Evolutionary conservation across 2,797 vertebrate genomes (phyloP).

Genomic region (Chloroceryle inda): DNA sequence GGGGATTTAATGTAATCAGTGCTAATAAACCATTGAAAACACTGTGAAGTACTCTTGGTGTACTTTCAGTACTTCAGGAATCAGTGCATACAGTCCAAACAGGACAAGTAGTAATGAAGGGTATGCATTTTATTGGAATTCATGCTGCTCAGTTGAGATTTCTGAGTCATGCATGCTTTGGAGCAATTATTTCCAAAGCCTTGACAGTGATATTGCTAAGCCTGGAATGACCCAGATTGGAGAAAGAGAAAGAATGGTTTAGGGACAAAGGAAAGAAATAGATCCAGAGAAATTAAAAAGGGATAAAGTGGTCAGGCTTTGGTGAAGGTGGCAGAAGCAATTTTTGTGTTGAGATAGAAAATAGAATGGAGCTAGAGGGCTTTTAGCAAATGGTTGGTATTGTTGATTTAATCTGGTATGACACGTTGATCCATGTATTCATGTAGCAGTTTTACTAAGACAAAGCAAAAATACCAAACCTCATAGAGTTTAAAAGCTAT

Average conservation of each 20-base stretch:
- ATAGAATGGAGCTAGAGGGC: neutral
- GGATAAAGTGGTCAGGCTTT: neutral
- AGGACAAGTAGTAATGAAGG: neutral
- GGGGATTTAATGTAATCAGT: neutral
- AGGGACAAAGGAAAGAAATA: neutral
- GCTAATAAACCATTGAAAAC: neutral
- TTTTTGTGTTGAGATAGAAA: neutral
- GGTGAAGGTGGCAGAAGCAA: neutral
- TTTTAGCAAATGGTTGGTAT: neutral
- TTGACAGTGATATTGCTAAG: neutral
- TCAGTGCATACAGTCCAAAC: neutral
- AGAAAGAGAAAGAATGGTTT: neutral
- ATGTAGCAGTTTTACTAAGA: neutral
- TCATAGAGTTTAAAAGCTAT: neutral
- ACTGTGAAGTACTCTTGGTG: neutral
- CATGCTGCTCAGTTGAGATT: neutral
- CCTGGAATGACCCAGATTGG: neutral
- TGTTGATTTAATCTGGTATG: neutral
- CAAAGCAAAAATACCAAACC: rapidly evolving
- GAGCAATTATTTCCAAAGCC: neutral
- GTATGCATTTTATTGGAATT: neutral
- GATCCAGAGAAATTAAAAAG: neutral
- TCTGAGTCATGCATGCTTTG: neutral
- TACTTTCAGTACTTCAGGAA: neutral
- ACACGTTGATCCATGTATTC: neutral